Evolutionary conservation across 2,888 invertebrate species (phyloP).

Genomic region (Hipparchia semele): DNA sequence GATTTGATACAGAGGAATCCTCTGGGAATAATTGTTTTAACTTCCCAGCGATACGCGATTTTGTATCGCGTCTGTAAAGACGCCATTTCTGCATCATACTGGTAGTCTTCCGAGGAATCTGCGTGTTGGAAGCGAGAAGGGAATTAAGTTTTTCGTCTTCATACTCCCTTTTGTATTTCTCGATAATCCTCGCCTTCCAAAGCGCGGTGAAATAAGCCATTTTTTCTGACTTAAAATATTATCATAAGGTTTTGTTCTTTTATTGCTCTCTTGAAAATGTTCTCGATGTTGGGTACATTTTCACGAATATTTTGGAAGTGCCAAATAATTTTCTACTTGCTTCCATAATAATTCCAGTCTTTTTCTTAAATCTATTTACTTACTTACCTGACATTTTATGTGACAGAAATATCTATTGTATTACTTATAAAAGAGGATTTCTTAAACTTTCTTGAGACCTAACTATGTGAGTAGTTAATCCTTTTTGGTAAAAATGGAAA

Average conservation of each 20-base stretch:
- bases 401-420: background rate
- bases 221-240: slow-evolving; percentile 19
- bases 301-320: background rate
- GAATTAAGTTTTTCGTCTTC: slow-evolving; percentile 84
- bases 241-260: background rate
- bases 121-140: slow-evolving; percentile 67
- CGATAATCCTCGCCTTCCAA: slow-evolving; percentile 80
- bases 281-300: background rate
- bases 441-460: background rate
- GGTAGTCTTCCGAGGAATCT: slow-evolving; percentile 63
- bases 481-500: background rate
- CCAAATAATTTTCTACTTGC: background rate
- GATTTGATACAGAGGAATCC: slow-evolving; percentile 61
- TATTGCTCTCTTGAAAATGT: background rate
- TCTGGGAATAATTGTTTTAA: slow-evolving; percentile 66
- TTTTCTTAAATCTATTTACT: background rate
- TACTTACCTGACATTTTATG: background rate
- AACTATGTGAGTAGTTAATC: background rate
- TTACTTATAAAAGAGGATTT: background rate
- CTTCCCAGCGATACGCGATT: slow-evolving; percentile 63
- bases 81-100: slow-evolving; percentile 72
- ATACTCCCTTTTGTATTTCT: slow-evolving; percentile 73
- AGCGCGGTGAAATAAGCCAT: slow-evolving; percentile 84
- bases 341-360: background rate
- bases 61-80: slow-evolving; percentile 66